Conservation (phyloP, 2,888 invertebrate species). For the Eretmocerus hayati region DNA sequence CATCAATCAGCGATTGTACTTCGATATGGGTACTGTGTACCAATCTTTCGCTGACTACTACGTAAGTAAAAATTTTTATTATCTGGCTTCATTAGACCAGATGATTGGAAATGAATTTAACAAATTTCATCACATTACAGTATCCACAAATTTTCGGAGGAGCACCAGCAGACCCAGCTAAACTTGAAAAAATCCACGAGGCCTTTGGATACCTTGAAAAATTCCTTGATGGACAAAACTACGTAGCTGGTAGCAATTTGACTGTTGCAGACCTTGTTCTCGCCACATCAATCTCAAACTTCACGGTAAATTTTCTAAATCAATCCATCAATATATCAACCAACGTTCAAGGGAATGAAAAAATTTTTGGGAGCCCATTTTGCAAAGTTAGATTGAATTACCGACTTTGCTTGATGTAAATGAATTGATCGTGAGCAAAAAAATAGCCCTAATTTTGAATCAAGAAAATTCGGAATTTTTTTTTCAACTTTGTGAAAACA, state of each 20-base stretch:
- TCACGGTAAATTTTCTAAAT: constrained; percentile 50
- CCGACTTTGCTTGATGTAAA: too few relatives aligned
- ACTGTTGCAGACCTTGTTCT: constrained; percentile 74
- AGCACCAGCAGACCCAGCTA: constrained; percentile 54
- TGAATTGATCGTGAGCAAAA: too few relatives aligned
- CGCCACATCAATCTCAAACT: constrained; percentile 61
- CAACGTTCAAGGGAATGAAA: too few relatives aligned
- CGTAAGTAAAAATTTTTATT: constrained; percentile 48
- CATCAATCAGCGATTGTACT: constrained; percentile 58
- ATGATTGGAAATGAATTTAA: too few relatives aligned
- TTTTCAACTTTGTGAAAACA: too few relatives aligned
- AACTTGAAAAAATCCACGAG: constrained; percentile 61
- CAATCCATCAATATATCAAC: too few relatives aligned
- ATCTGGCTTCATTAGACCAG: too few relatives aligned
- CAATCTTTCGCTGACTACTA: constrained; percentile 51
- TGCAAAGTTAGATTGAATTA: too few relatives aligned
- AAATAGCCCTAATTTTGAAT: too few relatives aligned
- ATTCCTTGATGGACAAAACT: constrained; percentile 66
- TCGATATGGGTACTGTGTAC: constrained; percentile 56
- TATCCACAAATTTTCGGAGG: constrained; percentile 46
- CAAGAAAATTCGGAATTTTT: too few relatives aligned
- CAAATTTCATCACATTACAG: too few relatives aligned
- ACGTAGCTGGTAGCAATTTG: constrained; percentile 63
- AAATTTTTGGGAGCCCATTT: too few relatives aligned
- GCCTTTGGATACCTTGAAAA: constrained; percentile 63